Conservation (phyloP, 2,113 vertebrate genomes). For the Antechinus stuartii region DNA sequence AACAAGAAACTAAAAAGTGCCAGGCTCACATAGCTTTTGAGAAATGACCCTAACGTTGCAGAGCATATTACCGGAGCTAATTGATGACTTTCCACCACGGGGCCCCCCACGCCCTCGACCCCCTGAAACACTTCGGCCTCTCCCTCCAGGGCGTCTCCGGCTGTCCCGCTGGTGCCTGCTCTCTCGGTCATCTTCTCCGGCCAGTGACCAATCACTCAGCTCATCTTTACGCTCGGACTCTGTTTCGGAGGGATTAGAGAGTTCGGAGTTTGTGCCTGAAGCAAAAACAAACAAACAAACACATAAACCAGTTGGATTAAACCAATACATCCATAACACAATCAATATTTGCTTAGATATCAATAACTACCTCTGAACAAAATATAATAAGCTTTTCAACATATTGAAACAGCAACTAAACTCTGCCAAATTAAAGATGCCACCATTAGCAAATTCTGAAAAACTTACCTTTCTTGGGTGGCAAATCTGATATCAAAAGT, state of each 20-base stretch:
- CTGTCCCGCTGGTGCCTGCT: slow-evolving; percentile 91
- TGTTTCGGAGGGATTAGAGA: slow-evolving; percentile 97
- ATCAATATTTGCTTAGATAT: too few species aligned
- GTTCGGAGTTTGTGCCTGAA: slow-evolving; percentile 97
- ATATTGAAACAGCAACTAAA: neutral
- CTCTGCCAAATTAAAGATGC: neutral
- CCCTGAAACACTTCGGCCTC: slow-evolving; percentile 90
- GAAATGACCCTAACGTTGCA: slow-evolving; percentile 47
- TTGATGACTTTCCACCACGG: slow-evolving; percentile 92
- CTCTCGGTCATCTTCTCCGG: slow-evolving; percentile 93
- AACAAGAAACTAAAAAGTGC: neutral
- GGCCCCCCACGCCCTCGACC: slow-evolving; percentile 92
- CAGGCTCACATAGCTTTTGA: slow-evolving; percentile 10
- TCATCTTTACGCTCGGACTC: slow-evolving; percentile 97
- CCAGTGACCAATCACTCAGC: slow-evolving; percentile 97
- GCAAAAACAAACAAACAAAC: slow-evolving; percentile 32
- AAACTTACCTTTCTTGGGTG: neutral
- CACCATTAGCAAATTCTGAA: neutral
- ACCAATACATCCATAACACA: neutral
- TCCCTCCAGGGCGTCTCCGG: slow-evolving; percentile 90
- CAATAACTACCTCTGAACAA: neutral
- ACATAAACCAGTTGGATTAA: slow-evolving; percentile 41
- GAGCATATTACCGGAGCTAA: slow-evolving; percentile 91
- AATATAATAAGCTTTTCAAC: neutral
- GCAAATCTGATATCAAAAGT: neutral